Percentiles rank a stretch among this genome's conserved stretches.
phyloP scores from a whole-genome alignment of 37 sponge, comb jelly and placozoan species.

The Cliona cf. orientalis region DNA sequence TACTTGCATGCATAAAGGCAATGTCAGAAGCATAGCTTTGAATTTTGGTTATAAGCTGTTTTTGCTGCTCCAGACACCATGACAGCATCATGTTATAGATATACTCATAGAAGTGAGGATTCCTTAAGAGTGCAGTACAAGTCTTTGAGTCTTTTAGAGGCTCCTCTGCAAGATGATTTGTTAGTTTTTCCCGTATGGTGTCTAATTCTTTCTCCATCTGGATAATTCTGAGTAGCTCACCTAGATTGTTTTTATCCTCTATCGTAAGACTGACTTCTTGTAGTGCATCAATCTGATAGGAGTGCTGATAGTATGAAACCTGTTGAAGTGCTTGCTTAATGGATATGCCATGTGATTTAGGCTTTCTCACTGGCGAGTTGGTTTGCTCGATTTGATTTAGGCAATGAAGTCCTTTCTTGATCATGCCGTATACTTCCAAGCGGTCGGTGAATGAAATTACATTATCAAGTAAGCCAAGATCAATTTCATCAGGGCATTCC shows the following conservation, averaged over 20 bases:
- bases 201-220: not conserved
- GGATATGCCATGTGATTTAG: not conserved
- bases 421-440: not conserved
- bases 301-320: not conserved
- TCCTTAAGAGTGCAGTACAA: not conserved
- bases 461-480: not conserved
- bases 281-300: not conserved
- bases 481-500: not conserved
- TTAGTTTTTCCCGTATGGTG: not conserved
- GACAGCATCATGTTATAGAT: not conserved
- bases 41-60: not conserved
- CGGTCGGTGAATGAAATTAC: not conserved
- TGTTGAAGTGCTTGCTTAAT: not conserved
- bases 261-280: not conserved
- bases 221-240: not conserved
- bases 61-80: not conserved
- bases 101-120: not conserved
- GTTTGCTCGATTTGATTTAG: not conserved
- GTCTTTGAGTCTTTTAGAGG: not conserved
- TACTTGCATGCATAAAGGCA: not conserved
- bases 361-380: not conserved
- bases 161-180: not conserved
- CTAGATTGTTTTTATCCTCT: not conserved
- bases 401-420: not conserved
- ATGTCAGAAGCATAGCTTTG: not conserved